phyloP scores from a whole-genome alignment of 2,797 vertebrate species.

The Sebastes taczanowskii region DNA sequence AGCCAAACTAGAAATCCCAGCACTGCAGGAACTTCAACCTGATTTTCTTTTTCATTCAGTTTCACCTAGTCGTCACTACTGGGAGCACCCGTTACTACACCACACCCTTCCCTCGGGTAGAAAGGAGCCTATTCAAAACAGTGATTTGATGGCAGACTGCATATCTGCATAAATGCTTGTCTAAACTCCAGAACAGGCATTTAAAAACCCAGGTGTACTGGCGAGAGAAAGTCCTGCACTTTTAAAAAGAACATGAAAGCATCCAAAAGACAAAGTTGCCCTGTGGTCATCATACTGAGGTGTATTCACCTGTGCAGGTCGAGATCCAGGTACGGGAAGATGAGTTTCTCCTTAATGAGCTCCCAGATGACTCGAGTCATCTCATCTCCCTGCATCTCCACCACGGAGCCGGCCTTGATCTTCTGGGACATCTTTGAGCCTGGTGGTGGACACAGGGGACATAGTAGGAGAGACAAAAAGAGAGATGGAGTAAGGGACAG shows the following conservation, averaged over 20 bases:
- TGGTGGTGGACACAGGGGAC: neutral
- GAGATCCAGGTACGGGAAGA: conserved; percentile 94
- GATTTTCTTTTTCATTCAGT: neutral
- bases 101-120: too few species aligned
- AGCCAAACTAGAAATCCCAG: conserved; percentile 27
- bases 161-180: neutral
- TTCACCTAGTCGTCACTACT: neutral
- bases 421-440: conserved; percentile 89
- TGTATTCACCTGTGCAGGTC: conserved; percentile 92
- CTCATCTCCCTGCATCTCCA: conserved; percentile 99
- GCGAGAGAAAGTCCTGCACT: neutral
- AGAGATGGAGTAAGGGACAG: neutral
- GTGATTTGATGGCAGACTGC: neutral
- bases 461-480: neutral
- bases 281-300: neutral
- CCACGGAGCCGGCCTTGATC: conserved; percentile 92
- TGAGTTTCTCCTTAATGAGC: conserved; percentile 96
- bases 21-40: neutral
- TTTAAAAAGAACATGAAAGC: too few species aligned
- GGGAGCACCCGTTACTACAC: neutral
- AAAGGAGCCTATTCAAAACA: neutral
- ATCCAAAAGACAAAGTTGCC: neutral
- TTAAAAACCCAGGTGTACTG: neutral
- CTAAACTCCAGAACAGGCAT: neutral
- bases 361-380: conserved; percentile 99